Percentiles rank a stretch among this genome's conserved stretches.
These are phyloP conservation scores for Euspilapteryx auroguttella DNA, from an alignment of 2,888 invertebrate genomes.

Conservation along the genomic window DNA sequence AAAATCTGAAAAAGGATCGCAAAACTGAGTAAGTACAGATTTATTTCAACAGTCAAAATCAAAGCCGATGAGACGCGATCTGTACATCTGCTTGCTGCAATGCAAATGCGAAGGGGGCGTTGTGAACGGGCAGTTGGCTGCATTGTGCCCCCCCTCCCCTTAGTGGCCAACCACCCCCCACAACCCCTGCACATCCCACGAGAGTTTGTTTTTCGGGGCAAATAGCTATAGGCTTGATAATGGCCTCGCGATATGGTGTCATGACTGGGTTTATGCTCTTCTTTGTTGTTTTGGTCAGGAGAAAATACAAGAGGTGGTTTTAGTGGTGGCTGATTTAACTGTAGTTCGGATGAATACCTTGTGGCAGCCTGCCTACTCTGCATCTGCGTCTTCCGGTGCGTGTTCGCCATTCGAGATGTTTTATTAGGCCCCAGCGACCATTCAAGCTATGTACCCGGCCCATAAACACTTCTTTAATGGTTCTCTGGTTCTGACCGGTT, in stretches of 20 bases:
- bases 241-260: constrained; percentile 45
- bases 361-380: too few species aligned
- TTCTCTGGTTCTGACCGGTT: too few species aligned
- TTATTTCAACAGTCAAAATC: constrained; percentile 25
- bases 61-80: constrained; percentile 4
- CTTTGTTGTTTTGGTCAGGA: constrained; percentile 9
- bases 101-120: constrained; percentile 30
- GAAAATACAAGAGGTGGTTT: too few species aligned
- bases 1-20: too few species aligned
- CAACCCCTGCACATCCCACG: constrained; percentile 42
- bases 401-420: too few species aligned
- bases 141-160: constrained; percentile 30
- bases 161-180: constrained; percentile 10
- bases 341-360: too few species aligned
- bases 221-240: constrained; percentile 62
- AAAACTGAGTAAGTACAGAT: too few species aligned
- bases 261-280: constrained; percentile 21
- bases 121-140: constrained; percentile 56
- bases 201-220: constrained; percentile 63
- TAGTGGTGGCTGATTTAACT: too few species aligned
- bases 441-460: too few species aligned
- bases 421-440: too few species aligned
- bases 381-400: too few species aligned
- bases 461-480: too few species aligned
- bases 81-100: constrained; percentile 28